Conservation (phyloP, 2,113 vertebrate genomes). For the Pandion haliaetus region DNA sequence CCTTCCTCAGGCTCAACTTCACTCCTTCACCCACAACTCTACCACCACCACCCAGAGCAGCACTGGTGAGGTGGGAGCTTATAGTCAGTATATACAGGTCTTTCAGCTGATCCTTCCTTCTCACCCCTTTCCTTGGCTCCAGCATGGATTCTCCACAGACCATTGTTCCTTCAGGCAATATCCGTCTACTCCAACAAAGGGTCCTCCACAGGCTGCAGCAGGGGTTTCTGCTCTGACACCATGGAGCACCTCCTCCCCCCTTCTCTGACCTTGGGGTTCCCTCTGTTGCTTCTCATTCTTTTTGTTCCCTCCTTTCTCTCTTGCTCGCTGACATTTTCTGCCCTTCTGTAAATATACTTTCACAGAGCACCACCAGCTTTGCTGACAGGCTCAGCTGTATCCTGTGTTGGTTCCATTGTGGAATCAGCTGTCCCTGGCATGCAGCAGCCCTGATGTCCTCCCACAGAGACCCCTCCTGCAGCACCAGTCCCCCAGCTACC, state of each 20-base stretch:
- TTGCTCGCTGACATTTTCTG: background rate
- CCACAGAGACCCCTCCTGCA: background rate
- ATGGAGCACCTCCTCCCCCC: background rate
- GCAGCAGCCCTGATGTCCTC: background rate
- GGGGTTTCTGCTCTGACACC: background rate
- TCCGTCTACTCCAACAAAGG: background rate
- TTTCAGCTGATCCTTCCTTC: background rate
- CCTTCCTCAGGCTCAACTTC: background rate
- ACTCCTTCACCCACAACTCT: background rate
- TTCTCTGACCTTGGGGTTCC: background rate
- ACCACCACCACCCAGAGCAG: background rate
- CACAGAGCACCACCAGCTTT: background rate
- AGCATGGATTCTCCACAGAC: background rate
- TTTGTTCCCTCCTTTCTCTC: too few species aligned
- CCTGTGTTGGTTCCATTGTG: background rate
- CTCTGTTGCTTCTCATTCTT: background rate
- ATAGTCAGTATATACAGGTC: accelerated
- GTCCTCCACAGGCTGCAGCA: background rate
- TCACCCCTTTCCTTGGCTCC: background rate
- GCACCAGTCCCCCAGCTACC: background rate
- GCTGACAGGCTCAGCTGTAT: background rate
- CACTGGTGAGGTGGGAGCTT: background rate
- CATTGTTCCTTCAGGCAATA: background rate
- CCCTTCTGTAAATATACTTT: background rate
- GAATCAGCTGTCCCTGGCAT: background rate